Base-by-base conservation (phyloP, 2,888 invertebrate species). In the Melieria picta region DNA sequence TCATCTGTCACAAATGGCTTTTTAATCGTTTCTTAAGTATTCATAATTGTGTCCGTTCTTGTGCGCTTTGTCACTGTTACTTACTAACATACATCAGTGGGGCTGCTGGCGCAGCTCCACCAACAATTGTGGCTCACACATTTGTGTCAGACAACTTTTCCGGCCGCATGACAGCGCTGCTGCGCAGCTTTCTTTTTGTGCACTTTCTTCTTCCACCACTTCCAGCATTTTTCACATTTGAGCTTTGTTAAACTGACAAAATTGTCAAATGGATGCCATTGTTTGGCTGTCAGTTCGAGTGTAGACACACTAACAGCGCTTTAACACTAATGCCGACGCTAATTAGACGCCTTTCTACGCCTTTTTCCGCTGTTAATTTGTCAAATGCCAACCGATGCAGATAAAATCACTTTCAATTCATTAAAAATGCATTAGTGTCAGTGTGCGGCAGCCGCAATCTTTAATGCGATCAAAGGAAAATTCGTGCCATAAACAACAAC, bases 1-100 rank as follows among this genome's bases (percentile, higher is more conserved):
- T 65, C 30, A 13, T 30, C 45, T 57, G 46, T 47, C 47, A 56
- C 70, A 76, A 76, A 76, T 76, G 74, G 55, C 58, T 69, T 76
- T 76, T 75, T 76, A 76, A 76, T 74, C 73, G 73, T 72, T 75
- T 74, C 73, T 74, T 70, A 75, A 75, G 72, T 74, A 72, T 69
- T 52, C 30, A 58, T 73, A 72, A 72, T 73, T 69, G 64, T 71
- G 75, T 75, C 70, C 71, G 72, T 50, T 65, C 10, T 16, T 65
- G 13, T 46, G 5, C 52, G 13, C 4, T 45, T 48, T 50, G 10
- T 11, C 43, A 56, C 56, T 52, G 10, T 13, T 50, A 42, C 30
- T 30, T 3, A 30, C 30, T 30, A 3, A 30, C 30, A 30, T 30
- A 30, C 30, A 30, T 30, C 30, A 30, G 30, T 30, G 30, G 2